phyloP scores from a whole-genome alignment of 2,113 vertebrate genomes.

The zebrafish (Danio rerio) region DNA sequence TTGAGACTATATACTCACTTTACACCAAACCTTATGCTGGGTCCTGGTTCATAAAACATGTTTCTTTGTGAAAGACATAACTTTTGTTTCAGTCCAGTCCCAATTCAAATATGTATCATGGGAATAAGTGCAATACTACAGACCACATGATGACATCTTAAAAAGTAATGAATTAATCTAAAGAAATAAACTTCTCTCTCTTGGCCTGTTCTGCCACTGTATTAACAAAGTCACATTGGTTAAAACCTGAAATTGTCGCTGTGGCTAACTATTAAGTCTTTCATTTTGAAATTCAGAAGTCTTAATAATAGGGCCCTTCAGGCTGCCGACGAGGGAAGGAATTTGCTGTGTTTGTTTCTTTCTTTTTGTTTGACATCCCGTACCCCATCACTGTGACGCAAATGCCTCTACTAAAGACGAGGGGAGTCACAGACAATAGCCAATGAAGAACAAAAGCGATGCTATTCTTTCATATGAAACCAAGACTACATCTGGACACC shows the following conservation, averaged over 20 bases:
- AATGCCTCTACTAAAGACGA: slow-evolving; percentile 11
- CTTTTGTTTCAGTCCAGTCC: neutral
- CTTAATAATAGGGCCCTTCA: neutral
- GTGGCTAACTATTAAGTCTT: neutral
- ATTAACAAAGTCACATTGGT: neutral
- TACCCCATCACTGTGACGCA: slow-evolving; percentile 13
- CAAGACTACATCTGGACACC: neutral
- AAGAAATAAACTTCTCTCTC: neutral
- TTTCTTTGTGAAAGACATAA: neutral
- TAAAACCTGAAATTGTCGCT: neutral
- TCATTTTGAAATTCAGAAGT: neutral
- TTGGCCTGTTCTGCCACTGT: neutral
- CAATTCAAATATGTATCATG: neutral
- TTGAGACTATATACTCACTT: neutral
- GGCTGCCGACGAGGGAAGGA: neutral
- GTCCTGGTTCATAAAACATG: no score
- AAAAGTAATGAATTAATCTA: neutral
- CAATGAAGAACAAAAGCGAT: neutral
- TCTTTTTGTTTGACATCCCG: slow-evolving; percentile 1
- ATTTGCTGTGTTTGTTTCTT: neutral
- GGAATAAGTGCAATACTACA: neutral
- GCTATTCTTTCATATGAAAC: neutral
- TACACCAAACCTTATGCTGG: neutral
- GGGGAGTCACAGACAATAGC: neutral
- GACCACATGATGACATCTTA: neutral